These are phyloP conservation scores for Deilephila elpenor DNA, from an alignment of 2,888 invertebrate species.

Conservation along the genomic window DNA sequence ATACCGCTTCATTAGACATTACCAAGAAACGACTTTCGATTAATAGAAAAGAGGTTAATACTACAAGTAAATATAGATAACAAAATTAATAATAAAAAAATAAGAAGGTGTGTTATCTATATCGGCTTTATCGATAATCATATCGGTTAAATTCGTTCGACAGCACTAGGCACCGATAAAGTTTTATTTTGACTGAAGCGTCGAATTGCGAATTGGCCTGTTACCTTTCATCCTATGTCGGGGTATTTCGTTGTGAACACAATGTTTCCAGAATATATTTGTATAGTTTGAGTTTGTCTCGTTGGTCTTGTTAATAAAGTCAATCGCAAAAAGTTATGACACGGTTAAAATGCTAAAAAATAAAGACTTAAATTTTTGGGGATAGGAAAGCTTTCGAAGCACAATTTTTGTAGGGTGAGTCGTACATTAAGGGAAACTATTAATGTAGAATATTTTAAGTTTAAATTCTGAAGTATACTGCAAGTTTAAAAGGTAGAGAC, in stretches of 20 bases:
- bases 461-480: too few relatives aligned
- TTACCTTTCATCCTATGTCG: conserved; percentile 22
- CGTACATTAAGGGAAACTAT: too few relatives aligned
- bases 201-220: conserved; percentile 26
- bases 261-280: not conserved
- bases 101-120: not conserved
- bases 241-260: not conserved
- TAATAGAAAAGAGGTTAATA: conserved; percentile 9
- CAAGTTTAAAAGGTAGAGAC: too few relatives aligned
- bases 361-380: too few relatives aligned
- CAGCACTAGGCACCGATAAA: conserved; percentile 39
- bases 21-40: not conserved
- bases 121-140: conserved; percentile 13
- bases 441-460: too few relatives aligned
- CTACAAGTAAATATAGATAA: conserved; percentile 4
- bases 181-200: conserved; percentile 40
- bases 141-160: not conserved
- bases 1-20: not conserved
- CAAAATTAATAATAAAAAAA: not conserved
- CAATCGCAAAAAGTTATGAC: too few relatives aligned
- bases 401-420: too few relatives aligned
- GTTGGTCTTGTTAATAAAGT: too few relatives aligned
- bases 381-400: too few relatives aligned
- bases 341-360: too few relatives aligned
- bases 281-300: too few relatives aligned